Conservation (phyloP, 2,797 vertebrate genomes). For the Sebastes hubbsi region DNA sequence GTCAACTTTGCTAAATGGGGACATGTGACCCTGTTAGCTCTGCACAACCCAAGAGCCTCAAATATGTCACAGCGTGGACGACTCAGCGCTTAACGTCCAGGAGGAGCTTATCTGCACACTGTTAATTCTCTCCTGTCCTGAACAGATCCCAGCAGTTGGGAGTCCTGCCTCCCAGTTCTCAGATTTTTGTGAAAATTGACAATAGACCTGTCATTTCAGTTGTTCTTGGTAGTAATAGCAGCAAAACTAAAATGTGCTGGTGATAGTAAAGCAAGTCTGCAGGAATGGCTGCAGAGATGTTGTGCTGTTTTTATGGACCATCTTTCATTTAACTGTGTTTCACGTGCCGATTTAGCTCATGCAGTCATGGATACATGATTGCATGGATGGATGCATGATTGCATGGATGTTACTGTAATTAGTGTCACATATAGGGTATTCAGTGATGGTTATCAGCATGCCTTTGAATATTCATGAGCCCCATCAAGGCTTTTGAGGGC, state of each 20-base stretch:
- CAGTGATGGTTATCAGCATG: background rate
- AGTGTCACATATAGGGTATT: background rate
- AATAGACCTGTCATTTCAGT: background rate
- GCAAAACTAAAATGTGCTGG: background rate
- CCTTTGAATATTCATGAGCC: slow-evolving; percentile 15
- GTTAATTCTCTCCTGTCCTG: slow-evolving; percentile 69
- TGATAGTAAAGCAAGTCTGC: background rate
- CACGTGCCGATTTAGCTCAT: background rate
- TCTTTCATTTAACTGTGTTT: slow-evolving; percentile 40
- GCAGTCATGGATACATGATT: background rate
- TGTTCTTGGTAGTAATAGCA: background rate
- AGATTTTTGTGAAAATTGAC: slow-evolving; percentile 13
- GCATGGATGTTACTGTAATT: slow-evolving; percentile 4
- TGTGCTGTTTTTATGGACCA: slow-evolving; percentile 24
- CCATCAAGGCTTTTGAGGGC: background rate
- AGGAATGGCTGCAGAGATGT: background rate
- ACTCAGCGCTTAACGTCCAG: slow-evolving; percentile 57
- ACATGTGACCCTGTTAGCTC: slow-evolving; percentile 63
- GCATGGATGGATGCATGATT: background rate
- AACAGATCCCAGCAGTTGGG: slow-evolving; percentile 52
- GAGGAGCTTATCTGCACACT: slow-evolving; percentile 71
- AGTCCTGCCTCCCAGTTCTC: slow-evolving; percentile 15
- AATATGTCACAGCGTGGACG: slow-evolving; percentile 48
- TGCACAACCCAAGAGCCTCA: slow-evolving; percentile 39
- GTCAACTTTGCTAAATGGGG: slow-evolving; percentile 60